Evolutionary conservation across 1,140 invertebrate genomes (phyloP), one percentile per base, ranked within the genome.

Genomic region (Pararge aegeria): DNA sequence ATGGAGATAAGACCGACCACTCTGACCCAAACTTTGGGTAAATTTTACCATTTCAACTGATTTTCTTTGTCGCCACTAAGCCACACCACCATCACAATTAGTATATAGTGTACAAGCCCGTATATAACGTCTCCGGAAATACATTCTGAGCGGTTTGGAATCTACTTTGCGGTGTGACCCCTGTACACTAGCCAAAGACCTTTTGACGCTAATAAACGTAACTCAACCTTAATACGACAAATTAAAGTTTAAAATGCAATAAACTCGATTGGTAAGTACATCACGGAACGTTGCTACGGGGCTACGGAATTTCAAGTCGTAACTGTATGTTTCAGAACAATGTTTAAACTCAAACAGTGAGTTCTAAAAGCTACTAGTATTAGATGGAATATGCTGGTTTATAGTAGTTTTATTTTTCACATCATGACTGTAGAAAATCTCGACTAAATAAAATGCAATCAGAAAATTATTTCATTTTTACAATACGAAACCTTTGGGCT

Each of bases 71-170:
- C n/a, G n/a, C n/a, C n/a, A n/a, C n/a, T n/a, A n/a, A n/a, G n/a
- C n/a, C n/a, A n/a, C n/a, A n/a, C n/a, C n/a, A n/a, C n/a, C n/a
- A n/a, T n/a, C n/a, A n/a, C n/a, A n/a, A n/a, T n/a, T n/a, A n/a
- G n/a, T n/a, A n/a, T n/a, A n/a, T 30, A 30, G 10, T 30, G 9
- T 30, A 20, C 52, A 55, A 15, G 34, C 10, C 10, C 55, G 52
- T 63, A 67, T 48, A 60, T 54, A 37, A 49, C 34, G 61, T 52
- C 29, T 46, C 51, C 64, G 72, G 73, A 78, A 74, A 78, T 73
- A 74, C 73, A 73, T 73, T 70, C 67, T 68, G 62, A 60, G 77
- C 63, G 75, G 72, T 78, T 73, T 70, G 64, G 67, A 75, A 80
- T 75, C 70, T 66, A 75, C 69, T 78, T 82, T 76, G 77, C 64